Evolutionary conservation across 2,113 vertebrate species (phyloP), one percentile per base, ranked within the genome.

Genomic region (Oreotrochilus melanogaster): DNA sequence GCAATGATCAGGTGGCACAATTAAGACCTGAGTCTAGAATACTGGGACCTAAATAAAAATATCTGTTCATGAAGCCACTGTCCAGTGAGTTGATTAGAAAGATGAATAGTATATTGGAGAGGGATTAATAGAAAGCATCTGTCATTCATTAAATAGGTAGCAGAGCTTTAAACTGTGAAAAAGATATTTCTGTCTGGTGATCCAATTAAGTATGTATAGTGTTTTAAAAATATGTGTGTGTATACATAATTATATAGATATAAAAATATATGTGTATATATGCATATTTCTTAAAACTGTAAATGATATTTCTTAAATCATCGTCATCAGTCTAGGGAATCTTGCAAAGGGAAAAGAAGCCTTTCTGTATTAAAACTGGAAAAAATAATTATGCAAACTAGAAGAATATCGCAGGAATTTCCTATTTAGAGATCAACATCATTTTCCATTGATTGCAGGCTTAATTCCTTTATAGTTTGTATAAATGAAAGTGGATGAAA

Each of bases 401-500:
- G 71, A 95, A 72, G 50, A 83, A 5, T 61, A 81, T 45, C 14
- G 83, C 10, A 45, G 78, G 47, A 76, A 73, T 89, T 88, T 82
- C 22, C 35, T 76, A 16, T 65, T 82, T 82, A 62, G 50, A 83
- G 30, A 72, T 72, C 45, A 65, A 10, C n/a, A 25, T 88, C 85
- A n/a, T 69, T 89, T 61, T 82, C 35, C 39, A 82, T 94, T 88
- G 78, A 78, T 85, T 45, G 25, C 61, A 96, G n/a, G 89, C 16
- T 71, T 43, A 57, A 79, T 86, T 93, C 53, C 66, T 69, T 25
- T 71, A 17, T 74, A 27, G 21, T 79, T 82, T 56, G n/a, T 57
- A 28, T 72, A 79, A 65, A 53, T 56, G 27, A 30, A 27, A 82
- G 12, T 90, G 58, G 64, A 45, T 70, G 30, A 76, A 88, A 47